Evolutionary conservation across 2,888 invertebrate genomes (phyloP).

Genomic region (Spisula subtruncata): DNA sequence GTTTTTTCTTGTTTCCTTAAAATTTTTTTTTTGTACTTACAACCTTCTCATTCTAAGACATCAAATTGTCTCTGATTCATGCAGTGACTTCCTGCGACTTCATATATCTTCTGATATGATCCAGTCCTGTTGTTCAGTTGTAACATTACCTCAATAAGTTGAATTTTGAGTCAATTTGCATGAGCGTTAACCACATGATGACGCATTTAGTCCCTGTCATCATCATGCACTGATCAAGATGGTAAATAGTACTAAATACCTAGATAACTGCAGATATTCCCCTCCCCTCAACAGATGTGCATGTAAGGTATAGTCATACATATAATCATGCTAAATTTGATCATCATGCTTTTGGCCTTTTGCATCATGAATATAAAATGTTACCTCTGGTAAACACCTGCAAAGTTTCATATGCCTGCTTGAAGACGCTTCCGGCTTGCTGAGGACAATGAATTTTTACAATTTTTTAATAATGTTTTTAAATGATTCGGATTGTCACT

Average conservation of each 20-base stretch:
- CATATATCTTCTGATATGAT: not conserved
- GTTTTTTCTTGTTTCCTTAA: too few species aligned
- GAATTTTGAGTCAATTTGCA: not conserved
- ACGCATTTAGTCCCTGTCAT: not conserved
- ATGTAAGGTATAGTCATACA: not conserved
- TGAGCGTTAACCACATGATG: not conserved
- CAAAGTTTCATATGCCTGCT: too few species aligned
- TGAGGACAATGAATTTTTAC: not conserved
- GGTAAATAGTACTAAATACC: not conserved
- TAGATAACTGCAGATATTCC: not conserved
- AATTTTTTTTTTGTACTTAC: not conserved
- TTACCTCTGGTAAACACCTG: not conserved
- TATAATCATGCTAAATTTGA: not conserved
- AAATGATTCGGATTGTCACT: too few species aligned
- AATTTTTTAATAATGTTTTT: not conserved
- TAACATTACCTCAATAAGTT: not conserved
- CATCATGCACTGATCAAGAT: not conserved
- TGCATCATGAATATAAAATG: not conserved
- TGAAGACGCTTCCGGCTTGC: not conserved
- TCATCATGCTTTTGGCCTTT: not conserved
- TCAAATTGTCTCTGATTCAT: not conserved
- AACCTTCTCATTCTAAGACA: too few species aligned
- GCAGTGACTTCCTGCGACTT: not conserved
- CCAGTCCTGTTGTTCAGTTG: not conserved
- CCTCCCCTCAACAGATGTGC: not conserved